Evolutionary conservation across 2,888 invertebrate species (phyloP).

Genomic region (Trichogramma evanescens): DNA sequence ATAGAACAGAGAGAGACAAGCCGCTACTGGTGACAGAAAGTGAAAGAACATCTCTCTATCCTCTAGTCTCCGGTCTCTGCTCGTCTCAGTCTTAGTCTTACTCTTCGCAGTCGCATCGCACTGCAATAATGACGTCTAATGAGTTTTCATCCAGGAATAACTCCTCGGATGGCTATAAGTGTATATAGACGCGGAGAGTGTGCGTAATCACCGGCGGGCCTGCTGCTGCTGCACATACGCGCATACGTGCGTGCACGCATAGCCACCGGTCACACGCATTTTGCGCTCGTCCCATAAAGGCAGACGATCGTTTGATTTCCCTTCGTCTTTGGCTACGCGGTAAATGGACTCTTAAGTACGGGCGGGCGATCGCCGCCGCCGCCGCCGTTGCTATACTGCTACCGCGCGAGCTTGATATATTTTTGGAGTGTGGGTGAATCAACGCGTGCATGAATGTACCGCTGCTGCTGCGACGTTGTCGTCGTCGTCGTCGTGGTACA

Average conservation of each 20-base stretch:
- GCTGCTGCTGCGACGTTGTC: not conserved
- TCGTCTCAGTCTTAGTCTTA: too few species aligned
- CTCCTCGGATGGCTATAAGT: too few species aligned
- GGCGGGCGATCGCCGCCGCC: not conserved
- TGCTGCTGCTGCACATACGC: not conserved
- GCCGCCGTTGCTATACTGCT: slow-evolving; percentile 4
- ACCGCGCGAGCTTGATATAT: slow-evolving; percentile 35
- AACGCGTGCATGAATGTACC: slow-evolving; percentile 32
- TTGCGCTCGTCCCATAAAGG: slow-evolving; percentile 14
- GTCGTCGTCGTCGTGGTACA: slow-evolving; percentile 3
- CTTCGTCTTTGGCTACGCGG: slow-evolving; percentile 14
- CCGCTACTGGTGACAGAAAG: not conserved
- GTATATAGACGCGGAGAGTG: slow-evolving; percentile 5
- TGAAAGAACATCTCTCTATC: not conserved
- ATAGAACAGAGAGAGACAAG: not conserved
- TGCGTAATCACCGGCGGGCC: slow-evolving; percentile 14
- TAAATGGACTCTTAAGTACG: slow-evolving; percentile 28
- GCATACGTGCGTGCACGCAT: not conserved
- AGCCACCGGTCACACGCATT: not conserved
- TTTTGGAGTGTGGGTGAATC: slow-evolving; percentile 45
- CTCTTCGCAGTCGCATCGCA: not conserved
- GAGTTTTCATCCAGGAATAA: slow-evolving; percentile 17
- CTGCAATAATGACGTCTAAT: slow-evolving; percentile 19
- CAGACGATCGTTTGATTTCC: slow-evolving; percentile 19
- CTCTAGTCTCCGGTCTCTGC: not conserved